Percentiles rank a stretch among this genome's conserved stretches.
Conservation (phyloP, 2,888 invertebrate genomes). For the Elegia similella region DNA sequence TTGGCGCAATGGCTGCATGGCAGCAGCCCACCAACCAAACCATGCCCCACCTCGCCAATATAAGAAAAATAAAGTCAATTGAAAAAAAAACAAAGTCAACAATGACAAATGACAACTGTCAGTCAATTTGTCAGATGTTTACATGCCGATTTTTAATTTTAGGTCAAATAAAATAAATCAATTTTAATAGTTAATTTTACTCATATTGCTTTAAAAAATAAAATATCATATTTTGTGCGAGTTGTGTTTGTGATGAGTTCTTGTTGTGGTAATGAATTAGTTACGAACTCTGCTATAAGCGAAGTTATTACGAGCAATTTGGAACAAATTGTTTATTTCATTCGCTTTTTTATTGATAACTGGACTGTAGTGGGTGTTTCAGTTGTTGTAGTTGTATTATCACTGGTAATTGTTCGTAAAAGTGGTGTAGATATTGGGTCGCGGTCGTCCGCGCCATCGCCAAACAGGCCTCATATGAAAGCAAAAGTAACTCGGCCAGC, state of each 20-base stretch:
- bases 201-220: slow-evolving; percentile 26
- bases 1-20: no score
- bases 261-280: slow-evolving; percentile 72
- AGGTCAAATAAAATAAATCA: slow-evolving; percentile 49
- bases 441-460: not conserved
- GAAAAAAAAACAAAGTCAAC: not conserved
- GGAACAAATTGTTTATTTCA: slow-evolving; percentile 53
- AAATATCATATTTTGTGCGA: slow-evolving; percentile 21
- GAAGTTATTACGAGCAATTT: slow-evolving; percentile 65
- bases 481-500: slow-evolving; percentile 13
- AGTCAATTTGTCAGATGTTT: slow-evolving; percentile 58
- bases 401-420: slow-evolving; percentile 39
- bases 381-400: slow-evolving; percentile 40
- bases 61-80: not conserved
- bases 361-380: slow-evolving; percentile 47
- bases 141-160: slow-evolving; percentile 45
- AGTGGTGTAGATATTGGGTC: not conserved
- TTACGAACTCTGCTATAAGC: slow-evolving; percentile 64
- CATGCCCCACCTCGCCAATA: no score
- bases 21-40: no score
- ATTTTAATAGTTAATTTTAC: slow-evolving; percentile 32
- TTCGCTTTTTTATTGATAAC: slow-evolving; percentile 47
- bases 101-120: not conserved
- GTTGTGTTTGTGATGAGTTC: slow-evolving; percentile 67
- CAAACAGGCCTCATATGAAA: slow-evolving; percentile 9